phyloP scores from a whole-genome alignment of 2,797 vertebrate species.

The Setipinna tenuifilis region DNA sequence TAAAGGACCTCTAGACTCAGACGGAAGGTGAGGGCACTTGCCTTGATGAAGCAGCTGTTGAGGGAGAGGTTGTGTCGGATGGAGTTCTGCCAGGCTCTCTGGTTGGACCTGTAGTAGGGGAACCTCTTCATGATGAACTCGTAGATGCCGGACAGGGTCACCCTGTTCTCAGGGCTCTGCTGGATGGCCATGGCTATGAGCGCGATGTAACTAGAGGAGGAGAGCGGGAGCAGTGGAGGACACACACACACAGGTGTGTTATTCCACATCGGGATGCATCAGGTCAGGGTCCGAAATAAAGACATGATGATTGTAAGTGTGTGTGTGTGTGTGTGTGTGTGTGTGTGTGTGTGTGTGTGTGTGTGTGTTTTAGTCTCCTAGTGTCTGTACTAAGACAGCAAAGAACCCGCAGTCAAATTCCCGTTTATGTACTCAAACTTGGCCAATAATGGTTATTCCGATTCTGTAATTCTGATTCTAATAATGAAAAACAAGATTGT shows the following conservation, averaged over 20 bases:
- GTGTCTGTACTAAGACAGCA: too few species aligned
- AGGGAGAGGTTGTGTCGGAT: constrained; percentile 98
- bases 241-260: neutral
- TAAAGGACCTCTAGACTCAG: neutral
- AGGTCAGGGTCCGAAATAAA: neutral
- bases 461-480: too few species aligned
- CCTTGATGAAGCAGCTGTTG: constrained; percentile 99
- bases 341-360: too few species aligned
- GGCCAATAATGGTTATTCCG: too few species aligned
- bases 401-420: too few species aligned
- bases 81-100: constrained; percentile 99
- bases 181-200: constrained; percentile 99
- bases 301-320: neutral
- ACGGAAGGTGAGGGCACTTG: too few species aligned
- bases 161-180: constrained; percentile 91
- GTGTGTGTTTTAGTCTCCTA: too few species aligned
- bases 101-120: constrained; percentile 96
- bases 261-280: neutral
- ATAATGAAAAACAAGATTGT: too few species aligned
- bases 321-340: too few species aligned
- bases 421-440: too few species aligned
- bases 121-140: constrained; percentile 98
- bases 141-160: constrained; percentile 96
- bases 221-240: constrained; percentile 27
- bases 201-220: constrained; percentile 89